Percentiles rank a stretch among this genome's conserved stretches.
Evolutionary conservation across 2,888 invertebrate genomes (phyloP).

Genomic region (Empis livida): DNA sequence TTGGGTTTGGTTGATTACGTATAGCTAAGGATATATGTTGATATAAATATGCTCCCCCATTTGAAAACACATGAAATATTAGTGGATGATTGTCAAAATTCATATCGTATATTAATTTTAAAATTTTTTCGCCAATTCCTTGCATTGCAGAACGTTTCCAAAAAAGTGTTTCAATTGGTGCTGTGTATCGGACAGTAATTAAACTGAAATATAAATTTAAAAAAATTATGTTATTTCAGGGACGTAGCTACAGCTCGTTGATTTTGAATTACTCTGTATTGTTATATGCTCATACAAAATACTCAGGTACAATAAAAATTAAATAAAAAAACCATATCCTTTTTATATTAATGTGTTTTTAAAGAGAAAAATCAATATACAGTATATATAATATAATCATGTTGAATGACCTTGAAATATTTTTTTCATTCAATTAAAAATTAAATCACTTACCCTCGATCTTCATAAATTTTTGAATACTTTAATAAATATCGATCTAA

Average conservation of each 20-base stretch:
- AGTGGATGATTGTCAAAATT: constrained; percentile 56
- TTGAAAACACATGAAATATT: constrained; percentile 62
- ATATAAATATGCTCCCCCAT: constrained; percentile 61
- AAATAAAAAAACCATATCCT: too few relatives aligned
- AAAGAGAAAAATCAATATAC: too few relatives aligned
- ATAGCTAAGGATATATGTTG: constrained; percentile 50
- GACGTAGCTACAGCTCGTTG: too few relatives aligned
- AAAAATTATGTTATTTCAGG: neutral
- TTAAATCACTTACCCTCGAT: constrained; percentile 48
- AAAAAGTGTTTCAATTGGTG: constrained; percentile 52
- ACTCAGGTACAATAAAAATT: too few relatives aligned
- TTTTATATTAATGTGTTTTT: too few relatives aligned
- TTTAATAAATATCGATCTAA: constrained; percentile 63
- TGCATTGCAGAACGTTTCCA: constrained; percentile 48
- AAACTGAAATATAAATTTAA: constrained; percentile 37
- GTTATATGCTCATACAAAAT: too few relatives aligned
- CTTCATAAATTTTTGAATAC: constrained; percentile 65
- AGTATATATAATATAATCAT: too few relatives aligned
- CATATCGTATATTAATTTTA: constrained; percentile 51
- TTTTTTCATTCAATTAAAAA: too few relatives aligned
- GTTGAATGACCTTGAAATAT: too few relatives aligned
- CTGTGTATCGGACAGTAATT: constrained; percentile 57
- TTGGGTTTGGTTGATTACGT: constrained; percentile 38
- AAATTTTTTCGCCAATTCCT: constrained; percentile 47
- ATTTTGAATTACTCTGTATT: too few relatives aligned